phyloP scores from a whole-genome alignment of 2,797 vertebrate species.

The Dermochelys coriacea region DNA sequence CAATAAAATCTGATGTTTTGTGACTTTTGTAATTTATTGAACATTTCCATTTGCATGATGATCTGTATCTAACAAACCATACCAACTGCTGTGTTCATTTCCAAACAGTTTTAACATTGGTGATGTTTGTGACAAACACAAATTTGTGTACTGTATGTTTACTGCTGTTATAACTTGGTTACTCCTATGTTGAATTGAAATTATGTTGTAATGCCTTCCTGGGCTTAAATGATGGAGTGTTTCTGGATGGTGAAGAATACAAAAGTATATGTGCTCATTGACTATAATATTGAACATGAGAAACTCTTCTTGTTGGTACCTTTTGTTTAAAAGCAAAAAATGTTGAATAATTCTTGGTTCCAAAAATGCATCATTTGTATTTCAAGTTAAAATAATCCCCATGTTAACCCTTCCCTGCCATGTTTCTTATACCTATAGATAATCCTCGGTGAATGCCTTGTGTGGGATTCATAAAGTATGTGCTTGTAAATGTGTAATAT shows the following conservation, averaged over 20 bases:
- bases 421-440: conserved; percentile 71
- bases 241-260: conserved; percentile 76
- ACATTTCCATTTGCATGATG: conserved; percentile 81
- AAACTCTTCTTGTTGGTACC: conserved; percentile 73
- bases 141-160: conserved; percentile 76
- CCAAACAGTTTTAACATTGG: conserved; percentile 72
- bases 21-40: conserved; percentile 78
- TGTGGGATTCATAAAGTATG: conserved; percentile 73
- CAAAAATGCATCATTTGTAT: conserved; percentile 74
- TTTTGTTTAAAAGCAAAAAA: conserved; percentile 72
- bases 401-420: conserved; percentile 67
- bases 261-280: conserved; percentile 72
- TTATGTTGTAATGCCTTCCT: conserved; percentile 76
- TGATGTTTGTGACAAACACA: conserved; percentile 71
- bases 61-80: conserved; percentile 70
- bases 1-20: conserved; percentile 67
- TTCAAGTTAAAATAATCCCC: conserved; percentile 70
- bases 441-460: conserved; percentile 75
- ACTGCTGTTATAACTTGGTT: conserved; percentile 75
- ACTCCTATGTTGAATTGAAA: conserved; percentile 69
- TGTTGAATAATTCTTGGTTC: conserved; percentile 71
- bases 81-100: conserved; percentile 75
- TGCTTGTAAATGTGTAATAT: conserved; percentile 75
- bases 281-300: conserved; percentile 71
- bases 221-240: conserved; percentile 76